These are phyloP conservation scores for Malurus melanocephalus DNA, from an alignment of 2,113 vertebrate genomes.

Conservation along the genomic window DNA sequence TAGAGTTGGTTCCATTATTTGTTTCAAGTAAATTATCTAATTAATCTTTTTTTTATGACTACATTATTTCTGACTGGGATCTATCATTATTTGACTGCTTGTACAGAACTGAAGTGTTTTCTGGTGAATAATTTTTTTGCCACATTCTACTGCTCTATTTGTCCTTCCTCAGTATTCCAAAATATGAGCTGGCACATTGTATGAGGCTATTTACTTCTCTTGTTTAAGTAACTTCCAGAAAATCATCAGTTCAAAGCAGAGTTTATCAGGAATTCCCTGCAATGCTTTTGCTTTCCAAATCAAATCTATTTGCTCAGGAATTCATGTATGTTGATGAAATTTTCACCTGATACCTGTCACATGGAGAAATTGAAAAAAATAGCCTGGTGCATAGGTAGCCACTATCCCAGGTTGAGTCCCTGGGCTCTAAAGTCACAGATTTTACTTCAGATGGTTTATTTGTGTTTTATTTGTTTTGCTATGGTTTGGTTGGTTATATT, in stretches of 20 bases:
- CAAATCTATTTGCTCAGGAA: neutral
- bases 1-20: neutral
- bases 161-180: neutral
- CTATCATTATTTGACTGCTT: neutral
- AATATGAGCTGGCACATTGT: neutral
- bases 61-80: neutral
- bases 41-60: neutral
- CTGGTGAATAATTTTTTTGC: neutral
- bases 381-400: rapidly evolving
- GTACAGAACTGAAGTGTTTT: neutral
- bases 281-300: neutral
- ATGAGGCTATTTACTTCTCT: neutral
- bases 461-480: neutral
- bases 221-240: neutral
- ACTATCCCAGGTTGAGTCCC: neutral
- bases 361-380: neutral
- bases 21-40: conserved; percentile 14
- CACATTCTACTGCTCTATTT: neutral
- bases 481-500: neutral
- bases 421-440: neutral
- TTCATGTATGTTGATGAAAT: neutral
- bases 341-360: neutral
- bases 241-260: neutral
- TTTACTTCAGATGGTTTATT: neutral
- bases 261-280: neutral